Evolutionary conservation across 1,140 invertebrate genomes (phyloP), one percentile per base, ranked within the genome.

Genomic region (Chionoecetes opilio): DNA sequence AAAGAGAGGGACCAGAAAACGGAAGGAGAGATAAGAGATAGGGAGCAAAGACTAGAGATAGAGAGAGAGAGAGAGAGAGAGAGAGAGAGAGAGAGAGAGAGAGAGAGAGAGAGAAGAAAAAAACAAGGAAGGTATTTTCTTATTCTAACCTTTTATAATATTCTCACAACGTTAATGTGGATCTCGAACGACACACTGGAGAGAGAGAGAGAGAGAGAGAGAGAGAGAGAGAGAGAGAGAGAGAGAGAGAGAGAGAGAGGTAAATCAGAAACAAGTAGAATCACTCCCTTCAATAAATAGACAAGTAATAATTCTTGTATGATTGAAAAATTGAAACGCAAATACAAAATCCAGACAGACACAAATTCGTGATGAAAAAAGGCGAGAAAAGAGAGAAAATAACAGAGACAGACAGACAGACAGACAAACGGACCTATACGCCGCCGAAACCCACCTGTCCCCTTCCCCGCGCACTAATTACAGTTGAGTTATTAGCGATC

Each of bases 61-160:
- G 35, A 26, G 75, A n/a, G 31, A 35, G 37, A 37, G 75, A 29
- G 85, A 41, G 38, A 93, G 8, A 37, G 37, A 41, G 75, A 84
- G 34, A 82, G 91, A 82, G 82, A 85, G n/a, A 92, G 82, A 85
- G 37, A 37, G 31, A 84, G 75, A 84, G 63, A 82, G 35, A 92
- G 75, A 29, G 29, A 38, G 82, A 82, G 63, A 92, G 32, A 84
- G 63, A 92, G 63, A 9, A 35, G 82, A 0, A 82, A 8, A 82
- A 63, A 82, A 6, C 9, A 35, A 6, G 41, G n/a, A 8, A 85
- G 0, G 31, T 75, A 26, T 75, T 75, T 21, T 75, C 21, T 17
- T 21, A n/a, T 75, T 75, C 63, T 75, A 75, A 75, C 63, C 63
- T 75, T 75, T 75, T 75, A 17, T 75, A 75, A 75, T 75, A 75